Conservation (phyloP, 2,113 vertebrate species). For the Progne subis region DNA sequence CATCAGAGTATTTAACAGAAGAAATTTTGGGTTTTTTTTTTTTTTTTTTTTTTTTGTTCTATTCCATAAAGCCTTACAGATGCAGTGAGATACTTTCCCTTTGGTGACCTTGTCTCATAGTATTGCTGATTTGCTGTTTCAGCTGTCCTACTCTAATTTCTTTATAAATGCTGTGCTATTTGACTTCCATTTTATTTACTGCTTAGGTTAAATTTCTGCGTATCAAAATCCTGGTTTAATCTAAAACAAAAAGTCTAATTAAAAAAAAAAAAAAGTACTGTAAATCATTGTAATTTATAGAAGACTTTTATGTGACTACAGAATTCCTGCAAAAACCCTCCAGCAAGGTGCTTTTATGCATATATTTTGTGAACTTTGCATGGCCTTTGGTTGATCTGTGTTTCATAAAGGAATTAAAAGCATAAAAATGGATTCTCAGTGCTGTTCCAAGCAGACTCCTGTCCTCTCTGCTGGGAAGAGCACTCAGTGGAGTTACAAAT, state of each 20-base stretch:
- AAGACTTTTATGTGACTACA: neutral
- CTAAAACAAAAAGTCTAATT: neutral
- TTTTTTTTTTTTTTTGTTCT: neutral
- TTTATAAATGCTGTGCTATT: neutral
- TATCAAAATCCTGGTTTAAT: neutral
- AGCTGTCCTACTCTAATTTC: neutral
- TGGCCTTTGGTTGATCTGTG: neutral
- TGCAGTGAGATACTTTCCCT: neutral
- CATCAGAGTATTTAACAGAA: neutral
- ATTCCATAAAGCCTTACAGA: rapidly evolving
- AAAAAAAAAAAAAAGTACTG: neutral
- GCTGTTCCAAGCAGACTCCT: neutral
- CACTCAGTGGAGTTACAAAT: neutral
- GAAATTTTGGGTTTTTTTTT: neutral
- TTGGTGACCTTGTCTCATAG: neutral
- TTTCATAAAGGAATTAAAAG: neutral
- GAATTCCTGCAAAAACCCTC: neutral
- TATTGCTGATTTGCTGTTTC: neutral
- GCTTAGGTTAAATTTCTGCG: neutral
- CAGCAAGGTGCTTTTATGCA: neutral
- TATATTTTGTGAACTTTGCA: neutral
- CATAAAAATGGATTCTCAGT: neutral
- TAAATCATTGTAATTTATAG: neutral
- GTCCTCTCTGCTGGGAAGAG: neutral
- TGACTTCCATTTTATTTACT: neutral